Evolutionary conservation across 2,797 vertebrate genomes (phyloP), one percentile per base, ranked within the genome.

Genomic region (Cacajao melanocephalus): DNA sequence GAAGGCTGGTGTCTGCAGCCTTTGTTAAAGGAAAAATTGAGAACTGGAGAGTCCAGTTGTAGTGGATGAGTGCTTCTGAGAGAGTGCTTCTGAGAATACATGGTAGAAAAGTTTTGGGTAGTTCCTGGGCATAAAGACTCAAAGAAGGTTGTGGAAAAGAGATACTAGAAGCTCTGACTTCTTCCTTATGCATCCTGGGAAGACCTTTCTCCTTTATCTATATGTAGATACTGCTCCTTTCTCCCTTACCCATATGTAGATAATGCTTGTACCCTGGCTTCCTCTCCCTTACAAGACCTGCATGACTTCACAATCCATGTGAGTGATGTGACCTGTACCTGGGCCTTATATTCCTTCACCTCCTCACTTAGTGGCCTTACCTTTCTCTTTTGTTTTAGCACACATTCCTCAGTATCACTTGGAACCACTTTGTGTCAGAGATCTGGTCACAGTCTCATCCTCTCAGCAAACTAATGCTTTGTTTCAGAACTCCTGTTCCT

Each of bases 351-450:
- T 82, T n/a, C 13, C 20, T 80, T 7, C 14, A 12, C n/a, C 22
- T 28, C 3, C 7, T 20, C 6, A 2, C 17, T 26, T n/a, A 1
- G 61, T 19, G 44, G 19, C 12, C 26, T 36, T 28, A 5, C 11
- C 57, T 20, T 24, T 48, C 33, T 58, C 46, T 67, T 85, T 70
- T 30, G 28, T 19, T 28, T 44, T 4, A 55, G 44, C 17, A 30
- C 22, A 17, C 9, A 22, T 46, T 57, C 26, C 28, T 64, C 5
- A 26, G 28, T 3, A 48, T 28, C 12, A 17, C 46, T 44, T 41
- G 61, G 44, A 44, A 41, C 24, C 39, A 39, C n/a, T 39, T 8
- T 30, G 26, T 11, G 9, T 57, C 39, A 44, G 76, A 58, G 81
- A 50, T 12, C 64, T 22, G 82, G 41, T 39, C 33, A 20, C 19